Percentiles rank a stretch among this genome's conserved stretches.
Evolutionary conservation across 2,113 vertebrate genomes (phyloP).

Genomic region (human): DNA sequence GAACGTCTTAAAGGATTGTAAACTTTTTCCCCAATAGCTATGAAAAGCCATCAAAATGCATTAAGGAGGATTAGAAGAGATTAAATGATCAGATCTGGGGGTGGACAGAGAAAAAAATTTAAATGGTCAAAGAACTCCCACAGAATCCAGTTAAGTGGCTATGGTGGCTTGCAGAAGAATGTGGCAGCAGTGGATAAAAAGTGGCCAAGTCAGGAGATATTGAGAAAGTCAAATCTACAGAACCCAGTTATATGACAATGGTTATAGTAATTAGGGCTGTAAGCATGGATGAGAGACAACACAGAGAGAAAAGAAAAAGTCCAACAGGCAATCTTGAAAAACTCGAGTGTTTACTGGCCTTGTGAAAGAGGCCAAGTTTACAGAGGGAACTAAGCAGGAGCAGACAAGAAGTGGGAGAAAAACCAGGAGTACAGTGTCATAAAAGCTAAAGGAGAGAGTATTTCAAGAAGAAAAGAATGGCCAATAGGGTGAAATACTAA

Average conservation of each 20-base stretch:
- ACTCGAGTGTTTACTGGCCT: neutral
- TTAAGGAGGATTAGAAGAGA: neutral
- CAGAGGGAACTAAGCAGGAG: neutral
- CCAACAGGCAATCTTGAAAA: neutral
- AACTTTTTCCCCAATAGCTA: conserved; percentile 8
- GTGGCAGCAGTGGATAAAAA: neutral
- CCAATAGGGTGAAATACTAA: neutral
- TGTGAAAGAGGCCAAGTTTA: neutral
- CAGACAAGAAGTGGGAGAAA: neutral
- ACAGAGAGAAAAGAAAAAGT: neutral
- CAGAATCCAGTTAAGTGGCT: neutral
- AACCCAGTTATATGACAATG: neutral
- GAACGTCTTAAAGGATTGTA: neutral
- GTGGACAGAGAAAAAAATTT: neutral
- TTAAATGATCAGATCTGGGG: neutral
- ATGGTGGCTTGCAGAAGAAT: neutral
- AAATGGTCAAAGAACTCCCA: neutral
- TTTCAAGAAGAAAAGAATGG: neutral
- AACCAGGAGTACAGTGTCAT: neutral
- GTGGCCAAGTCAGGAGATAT: neutral
- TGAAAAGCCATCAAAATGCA: neutral
- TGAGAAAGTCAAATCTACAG: neutral
- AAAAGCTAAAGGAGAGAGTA: neutral
- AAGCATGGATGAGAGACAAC: neutral
- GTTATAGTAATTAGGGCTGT: neutral